Percentiles rank a stretch among this genome's conserved stretches.
Conservation (phyloP, 2,113 vertebrate genomes). For the Amblyopsis rosae region DNA sequence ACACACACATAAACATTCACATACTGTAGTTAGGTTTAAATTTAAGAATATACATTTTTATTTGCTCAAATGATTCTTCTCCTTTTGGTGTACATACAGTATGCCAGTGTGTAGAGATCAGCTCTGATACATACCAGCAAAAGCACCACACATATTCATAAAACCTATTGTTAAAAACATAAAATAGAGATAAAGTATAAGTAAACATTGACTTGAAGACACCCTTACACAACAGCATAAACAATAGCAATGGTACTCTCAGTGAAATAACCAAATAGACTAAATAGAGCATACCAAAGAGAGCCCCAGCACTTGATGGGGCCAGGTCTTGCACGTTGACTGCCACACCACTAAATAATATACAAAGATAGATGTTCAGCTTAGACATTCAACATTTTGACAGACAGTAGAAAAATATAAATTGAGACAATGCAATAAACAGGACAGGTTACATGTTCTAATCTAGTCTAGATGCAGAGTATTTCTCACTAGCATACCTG, state of each 20-base stretch:
- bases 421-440: not conserved
- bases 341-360: constrained; percentile 80
- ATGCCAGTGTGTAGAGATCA: not conserved
- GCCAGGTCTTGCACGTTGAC: constrained; percentile 91
- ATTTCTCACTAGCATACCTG: constrained; percentile 66
- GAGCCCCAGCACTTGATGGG: constrained; percentile 85
- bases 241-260: not conserved
- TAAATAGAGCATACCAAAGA: constrained; percentile 83
- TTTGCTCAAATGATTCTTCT: not conserved
- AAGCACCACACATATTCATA: constrained; percentile 88
- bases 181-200: not conserved
- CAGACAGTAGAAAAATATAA: not conserved
- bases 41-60: too few species aligned
- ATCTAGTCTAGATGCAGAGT: not conserved
- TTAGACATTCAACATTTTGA: not conserved
- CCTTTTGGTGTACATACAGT: not conserved
- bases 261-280: not conserved
- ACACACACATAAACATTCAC: not conserved
- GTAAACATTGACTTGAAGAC: not conserved
- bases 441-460: not conserved
- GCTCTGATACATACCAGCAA: constrained; percentile 79
- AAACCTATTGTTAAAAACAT: constrained; percentile 76
- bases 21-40: not conserved
- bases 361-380: not conserved
- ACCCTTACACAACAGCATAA: not conserved